These are phyloP conservation scores for Drosophila carrolli DNA, from an alignment of 1,140 invertebrate species.

Conservation along the genomic window DNA sequence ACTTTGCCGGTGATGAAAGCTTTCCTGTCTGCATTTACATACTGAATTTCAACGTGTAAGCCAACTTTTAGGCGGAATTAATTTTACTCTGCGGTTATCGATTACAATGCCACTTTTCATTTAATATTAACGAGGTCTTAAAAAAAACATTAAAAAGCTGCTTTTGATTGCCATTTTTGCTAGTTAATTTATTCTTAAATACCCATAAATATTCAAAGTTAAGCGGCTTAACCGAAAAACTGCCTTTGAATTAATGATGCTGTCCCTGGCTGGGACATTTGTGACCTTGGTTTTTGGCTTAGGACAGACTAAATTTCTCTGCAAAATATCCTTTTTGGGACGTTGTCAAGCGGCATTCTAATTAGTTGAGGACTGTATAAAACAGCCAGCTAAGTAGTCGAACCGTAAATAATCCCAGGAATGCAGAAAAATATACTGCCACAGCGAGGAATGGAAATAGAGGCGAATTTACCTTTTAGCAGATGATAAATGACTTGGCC, in stretches of 20 bases:
- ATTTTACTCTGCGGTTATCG: background rate
- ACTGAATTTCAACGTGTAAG: background rate
- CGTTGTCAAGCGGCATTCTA: conserved; percentile 56
- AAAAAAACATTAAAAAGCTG: background rate
- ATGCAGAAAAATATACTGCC: conserved; percentile 15
- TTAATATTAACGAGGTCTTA: background rate
- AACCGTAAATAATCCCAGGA: conserved; percentile 46
- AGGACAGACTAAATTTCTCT: conserved; percentile 27
- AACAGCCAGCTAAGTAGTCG: conserved; percentile 18
- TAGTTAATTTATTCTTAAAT: conserved; percentile 28
- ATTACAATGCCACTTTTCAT: conserved; percentile 18
- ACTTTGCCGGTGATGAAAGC: conserved; percentile 12
- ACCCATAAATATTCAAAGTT: conserved; percentile 54
- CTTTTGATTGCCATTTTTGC: conserved; percentile 9
- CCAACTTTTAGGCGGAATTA: background rate
- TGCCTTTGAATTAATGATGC: conserved; percentile 64
- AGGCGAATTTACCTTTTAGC: conserved; percentile 27
- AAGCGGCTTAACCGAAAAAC: conserved; percentile 38
- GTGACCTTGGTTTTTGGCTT: conserved; percentile 50
- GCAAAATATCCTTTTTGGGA: conserved; percentile 29
- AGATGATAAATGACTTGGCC: conserved; percentile 44
- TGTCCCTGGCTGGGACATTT: conserved; percentile 45
- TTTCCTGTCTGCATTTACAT: conserved; percentile 15
- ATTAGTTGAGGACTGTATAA: conserved; percentile 51
- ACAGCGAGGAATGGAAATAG: background rate